Evolutionary conservation across 2,888 invertebrate species (phyloP), one percentile per base, ranked within the genome.

Genomic region (Macroteleia sp.): DNA sequence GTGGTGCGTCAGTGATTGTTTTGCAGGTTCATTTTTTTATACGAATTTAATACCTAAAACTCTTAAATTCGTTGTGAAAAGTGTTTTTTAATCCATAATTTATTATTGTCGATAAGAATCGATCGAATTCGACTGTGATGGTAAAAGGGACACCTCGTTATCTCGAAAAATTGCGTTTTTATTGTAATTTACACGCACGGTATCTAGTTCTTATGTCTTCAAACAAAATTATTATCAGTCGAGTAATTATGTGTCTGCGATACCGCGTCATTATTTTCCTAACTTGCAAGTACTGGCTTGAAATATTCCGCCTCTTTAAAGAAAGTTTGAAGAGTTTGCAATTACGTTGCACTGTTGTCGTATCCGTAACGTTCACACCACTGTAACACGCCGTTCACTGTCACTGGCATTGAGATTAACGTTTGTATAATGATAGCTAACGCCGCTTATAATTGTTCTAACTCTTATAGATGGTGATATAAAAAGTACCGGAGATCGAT

Each of bases 381-480:
- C 54, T 54, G 28, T 39, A 61, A 62, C 54, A 39, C 54, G 48
- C 12, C 54, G 54, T 56, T 62, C 56, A 56, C 56, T 71, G 62
- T 71, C 71, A 56, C 48, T 71, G 39, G 34, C 48, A 62, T 39
- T 32, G 41, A 41, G 56, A 71, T 71, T 71, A 71, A 54, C 10
- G 54, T 39, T 44, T 10, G 44, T 30, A 36, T 54, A 62, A 71
- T 64, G 36, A 62, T 56, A 56, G 54, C 56, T 44, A 70, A 46
- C 67, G 61, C 22, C 41, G 41, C 32, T 71, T 56, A 48, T 71
- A 71, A 62, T 71, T 71, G 48, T 64, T 71, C 41, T 52, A 71
- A 56, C 30, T 46, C 62, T 71, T 42, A 62, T 71, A 62, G 62
- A 44, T 30, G 28, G 2, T 17, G 46, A 54, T 62, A 71, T 62